Conservation (phyloP, 2,113 vertebrate genomes). For the Percina caprodes region DNA sequence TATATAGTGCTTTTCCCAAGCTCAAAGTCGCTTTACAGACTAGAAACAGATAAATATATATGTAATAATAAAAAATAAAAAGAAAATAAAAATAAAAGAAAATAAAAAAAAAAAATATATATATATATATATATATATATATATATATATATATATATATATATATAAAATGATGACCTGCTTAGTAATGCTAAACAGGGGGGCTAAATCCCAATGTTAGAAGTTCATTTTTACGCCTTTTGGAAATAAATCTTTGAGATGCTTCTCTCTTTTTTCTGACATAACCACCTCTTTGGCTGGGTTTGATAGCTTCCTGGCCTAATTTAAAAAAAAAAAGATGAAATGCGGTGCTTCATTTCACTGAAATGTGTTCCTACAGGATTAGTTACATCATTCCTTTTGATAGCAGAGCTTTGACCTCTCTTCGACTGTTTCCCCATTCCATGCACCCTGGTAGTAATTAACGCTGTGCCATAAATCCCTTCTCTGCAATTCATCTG, state of each 20-base stretch:
- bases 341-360: background rate
- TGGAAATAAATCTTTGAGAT: background rate
- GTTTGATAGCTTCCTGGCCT: background rate
- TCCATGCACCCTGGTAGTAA: background rate
- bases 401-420: background rate
- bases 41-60: too few species aligned
- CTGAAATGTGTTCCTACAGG: background rate
- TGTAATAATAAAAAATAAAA: too few species aligned
- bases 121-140: too few species aligned
- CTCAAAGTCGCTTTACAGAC: too few species aligned
- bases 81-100: too few species aligned
- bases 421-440: background rate
- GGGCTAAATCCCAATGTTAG: background rate
- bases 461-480: background rate
- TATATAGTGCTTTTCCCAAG: too few species aligned
- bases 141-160: too few species aligned
- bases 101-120: too few species aligned
- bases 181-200: too few species aligned
- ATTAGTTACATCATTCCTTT: background rate
- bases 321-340: background rate
- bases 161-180: too few species aligned
- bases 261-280: background rate
- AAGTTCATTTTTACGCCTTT: too few species aligned
- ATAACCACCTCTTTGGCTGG: background rate
- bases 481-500: background rate